Evolutionary conservation across 2,113 vertebrate species (phyloP), one percentile per base, ranked within the genome.

Genomic region (Centropristis striata): DNA sequence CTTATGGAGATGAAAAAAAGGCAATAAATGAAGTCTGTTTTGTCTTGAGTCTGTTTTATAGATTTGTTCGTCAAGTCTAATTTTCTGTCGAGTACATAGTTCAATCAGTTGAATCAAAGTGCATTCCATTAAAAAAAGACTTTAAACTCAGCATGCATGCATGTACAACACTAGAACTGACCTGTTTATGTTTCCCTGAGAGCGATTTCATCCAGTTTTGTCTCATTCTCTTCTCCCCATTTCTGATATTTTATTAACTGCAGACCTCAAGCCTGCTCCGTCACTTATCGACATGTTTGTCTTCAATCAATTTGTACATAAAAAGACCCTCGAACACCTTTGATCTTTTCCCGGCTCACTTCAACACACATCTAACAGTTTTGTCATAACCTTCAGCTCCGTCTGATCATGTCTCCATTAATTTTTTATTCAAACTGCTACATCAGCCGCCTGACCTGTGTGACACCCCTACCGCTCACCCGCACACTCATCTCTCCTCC

Each of bases 331-430:
- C 23, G 13, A 60, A 46, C 44, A 44, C 44, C n/a, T 66, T 66
- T 72, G 53, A 66, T 65, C 53, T 73, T 25, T 5, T 7, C 66
- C 49, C 20, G 69, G n/a, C 20, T 71, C 4, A 0, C 15, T 28
- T 20, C 42, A 67, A n/a, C 15, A 41, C 49, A 64, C 49, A 78
- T 69, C 18, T 13, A 36, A 73, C 39, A 3, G 46, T 46, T 74
- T 68, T 60, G 41, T 57, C 54, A 51, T 4, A 36, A 58, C 63
- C 28, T 47, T 39, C 47, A 59, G 20, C 53, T 57, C 16, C 13
- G 4, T 8, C 46, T 36, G 53, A 54, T 65, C 59, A 20, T 41
- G 46, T 57, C 18, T 46, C 18, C n/a, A 27, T 63, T 42, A 0
- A 11, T 64, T 20, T 61, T 74, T 61, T n/a, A 53, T 61, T 37